Base-by-base conservation (phyloP, 2,797 vertebrate genomes). In the Emys orbicularis region DNA sequence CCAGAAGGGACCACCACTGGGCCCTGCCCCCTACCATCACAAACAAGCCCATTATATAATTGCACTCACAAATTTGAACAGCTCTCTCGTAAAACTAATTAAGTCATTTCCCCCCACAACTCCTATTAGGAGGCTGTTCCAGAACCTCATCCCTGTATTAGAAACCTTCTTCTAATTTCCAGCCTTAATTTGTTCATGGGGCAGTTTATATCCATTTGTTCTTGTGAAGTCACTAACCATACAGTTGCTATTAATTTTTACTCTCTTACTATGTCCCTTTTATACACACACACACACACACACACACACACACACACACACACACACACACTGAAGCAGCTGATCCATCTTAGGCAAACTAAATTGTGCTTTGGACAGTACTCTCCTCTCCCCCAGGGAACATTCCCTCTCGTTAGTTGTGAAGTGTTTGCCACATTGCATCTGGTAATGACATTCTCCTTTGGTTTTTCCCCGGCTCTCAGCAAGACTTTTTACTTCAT, bases 391-490 rank as follows among this genome's bases (percentile, higher is more conserved):
- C 41, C n/a, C 57, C 29, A 29, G 82, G 83, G 81, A 96, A 6
- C 79, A 84, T 89, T n/a, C 50, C 74, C 74, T 94, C 93, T 86
- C 44, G 23, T 81, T 87, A 90, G 88, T 49, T 86, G 83, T 65
- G 89, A 95, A 96, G 25, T 50, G 49, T 77, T 91, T 34, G 0
- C 79, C 94, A 88, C 86, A 94, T 80, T 86, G 83, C 65, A 92
- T 83, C 91, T 90, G 93, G 93, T 96, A 97, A 96, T 93, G 88
- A 95, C 94, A 87, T 44, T 95, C n/a, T 79, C 54, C 54, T 93
- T 95, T 87, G 89, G 52, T 68, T 97, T 94, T 93, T 90, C 87
- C 92, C 3, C 1, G 87, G 44, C 90, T 96, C 61, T 49, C 76
- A 87, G 92, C 91, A 93, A 92, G 92, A 4, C 92, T 90, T 81